Conservation (phyloP, 2,797 vertebrate species). For the Paramormyrops hopkinsi region DNA sequence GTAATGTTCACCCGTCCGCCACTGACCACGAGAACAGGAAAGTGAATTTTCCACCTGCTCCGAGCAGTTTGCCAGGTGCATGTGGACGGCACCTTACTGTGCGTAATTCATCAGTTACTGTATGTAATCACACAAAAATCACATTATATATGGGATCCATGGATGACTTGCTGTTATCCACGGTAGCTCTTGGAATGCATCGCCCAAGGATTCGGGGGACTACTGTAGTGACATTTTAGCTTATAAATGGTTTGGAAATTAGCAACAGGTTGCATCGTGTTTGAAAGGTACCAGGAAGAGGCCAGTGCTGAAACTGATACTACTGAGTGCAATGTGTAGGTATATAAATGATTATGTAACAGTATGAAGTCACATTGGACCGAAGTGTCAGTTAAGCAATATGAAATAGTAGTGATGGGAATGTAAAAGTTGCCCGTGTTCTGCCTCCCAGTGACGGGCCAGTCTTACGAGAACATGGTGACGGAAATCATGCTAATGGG, state of each 20-base stretch:
- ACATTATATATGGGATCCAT: background rate
- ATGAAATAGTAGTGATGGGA: background rate
- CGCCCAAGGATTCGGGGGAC: background rate
- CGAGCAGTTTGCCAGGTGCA: background rate
- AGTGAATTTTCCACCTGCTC: background rate
- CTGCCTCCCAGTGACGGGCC: constrained; percentile 74
- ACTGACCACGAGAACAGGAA: background rate
- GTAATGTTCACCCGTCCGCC: background rate
- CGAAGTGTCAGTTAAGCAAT: background rate
- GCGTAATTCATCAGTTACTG: background rate
- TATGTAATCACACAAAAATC: background rate
- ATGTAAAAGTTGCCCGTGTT: background rate
- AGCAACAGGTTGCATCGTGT: background rate
- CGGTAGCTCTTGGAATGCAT: background rate
- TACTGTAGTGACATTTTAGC: background rate
- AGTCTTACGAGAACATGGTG: constrained; percentile 94
- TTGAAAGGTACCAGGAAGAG: background rate
- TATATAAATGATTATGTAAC: background rate
- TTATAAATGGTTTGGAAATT: background rate
- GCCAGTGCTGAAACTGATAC: background rate
- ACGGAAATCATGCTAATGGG: constrained; percentile 98
- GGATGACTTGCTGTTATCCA: background rate
- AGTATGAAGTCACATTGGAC: background rate
- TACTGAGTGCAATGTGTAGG: background rate
- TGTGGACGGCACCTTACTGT: background rate